Evolutionary conservation across 2,888 invertebrate species (phyloP).

Genomic region (Dendrolimus pini): DNA sequence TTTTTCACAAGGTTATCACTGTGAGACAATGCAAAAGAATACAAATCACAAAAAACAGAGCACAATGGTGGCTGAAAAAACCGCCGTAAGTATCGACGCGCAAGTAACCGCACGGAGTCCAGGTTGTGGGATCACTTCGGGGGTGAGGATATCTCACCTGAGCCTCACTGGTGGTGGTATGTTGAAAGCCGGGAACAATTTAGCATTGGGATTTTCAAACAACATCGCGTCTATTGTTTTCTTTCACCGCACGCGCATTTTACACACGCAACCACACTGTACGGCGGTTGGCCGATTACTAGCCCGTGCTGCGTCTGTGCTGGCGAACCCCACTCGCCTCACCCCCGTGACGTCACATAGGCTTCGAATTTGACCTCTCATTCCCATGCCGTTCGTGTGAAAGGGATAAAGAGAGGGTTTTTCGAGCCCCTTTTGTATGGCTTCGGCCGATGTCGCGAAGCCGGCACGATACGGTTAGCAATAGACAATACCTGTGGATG

Average conservation of each 20-base stretch:
- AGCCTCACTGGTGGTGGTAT: slow-evolving; percentile 82
- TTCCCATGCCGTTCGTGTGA: slow-evolving; percentile 20
- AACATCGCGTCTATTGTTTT: slow-evolving; percentile 76
- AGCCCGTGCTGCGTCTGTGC: slow-evolving; percentile 25
- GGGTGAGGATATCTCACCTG: slow-evolving; percentile 52
- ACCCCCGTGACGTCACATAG: slow-evolving; percentile 61
- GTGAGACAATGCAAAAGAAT: not conserved
- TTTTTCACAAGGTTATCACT: not conserved
- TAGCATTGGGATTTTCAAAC: slow-evolving; percentile 84
- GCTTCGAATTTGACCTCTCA: slow-evolving; percentile 21
- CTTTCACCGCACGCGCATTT: slow-evolving; percentile 60
- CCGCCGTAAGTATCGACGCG: slow-evolving; percentile 3
- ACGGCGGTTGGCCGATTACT: slow-evolving; percentile 61
- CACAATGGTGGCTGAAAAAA: not conserved
- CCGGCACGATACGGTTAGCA: not conserved
- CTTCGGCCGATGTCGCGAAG: slow-evolving; percentile 22
- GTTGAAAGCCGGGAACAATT: slow-evolving; percentile 81
- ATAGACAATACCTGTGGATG: not conserved
- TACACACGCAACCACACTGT: slow-evolving; percentile 48
- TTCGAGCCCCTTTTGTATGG: slow-evolving; percentile 31
- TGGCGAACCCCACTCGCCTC: slow-evolving; percentile 26
- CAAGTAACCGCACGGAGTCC: slow-evolving; percentile 5
- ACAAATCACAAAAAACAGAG: not conserved
- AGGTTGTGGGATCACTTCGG: slow-evolving; percentile 11
- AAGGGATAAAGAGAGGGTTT: slow-evolving; percentile 30